Conservation (phyloP, 1,140 invertebrate species). For the Ridgeia piscesae region DNA sequence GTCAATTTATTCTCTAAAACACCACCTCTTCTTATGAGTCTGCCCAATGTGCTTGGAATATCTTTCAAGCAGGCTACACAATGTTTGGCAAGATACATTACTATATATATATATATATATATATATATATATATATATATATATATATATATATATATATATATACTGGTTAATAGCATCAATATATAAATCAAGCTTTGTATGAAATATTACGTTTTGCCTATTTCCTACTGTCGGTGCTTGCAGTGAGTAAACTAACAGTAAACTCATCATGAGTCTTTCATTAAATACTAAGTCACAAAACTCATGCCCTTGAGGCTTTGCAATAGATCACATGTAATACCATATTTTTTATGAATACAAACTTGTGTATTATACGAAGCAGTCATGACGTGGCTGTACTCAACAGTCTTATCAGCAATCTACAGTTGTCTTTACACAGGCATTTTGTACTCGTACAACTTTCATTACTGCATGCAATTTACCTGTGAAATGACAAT, state of each 20-base stretch:
- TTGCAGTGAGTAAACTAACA: not conserved
- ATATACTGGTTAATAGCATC: not conserved
- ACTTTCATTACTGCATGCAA: too few species aligned
- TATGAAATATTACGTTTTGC: not conserved
- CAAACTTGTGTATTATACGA: not conserved
- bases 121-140: too few species aligned
- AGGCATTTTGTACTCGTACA: too few species aligned
- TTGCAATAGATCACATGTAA: not conserved
- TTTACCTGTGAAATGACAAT: too few species aligned
- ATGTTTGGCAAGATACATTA: not conserved
- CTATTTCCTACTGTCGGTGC: not conserved
- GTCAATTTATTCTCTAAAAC: not conserved
- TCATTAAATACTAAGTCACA: not conserved
- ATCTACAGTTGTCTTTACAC: too few species aligned
- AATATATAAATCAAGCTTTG: not conserved
- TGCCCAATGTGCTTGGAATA: not conserved
- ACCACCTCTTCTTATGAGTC: not conserved
- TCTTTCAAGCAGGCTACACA: not conserved
- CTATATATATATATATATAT: too few species aligned
- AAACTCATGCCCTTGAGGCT: not conserved
- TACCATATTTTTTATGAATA: not conserved
- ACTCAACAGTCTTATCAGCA: not conserved
- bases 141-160: too few species aligned
- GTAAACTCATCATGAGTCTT: not conserved
- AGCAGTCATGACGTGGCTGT: not conserved